Conservation (phyloP, 1,140 invertebrate genomes). For the Anthonomus grandis region DNA sequence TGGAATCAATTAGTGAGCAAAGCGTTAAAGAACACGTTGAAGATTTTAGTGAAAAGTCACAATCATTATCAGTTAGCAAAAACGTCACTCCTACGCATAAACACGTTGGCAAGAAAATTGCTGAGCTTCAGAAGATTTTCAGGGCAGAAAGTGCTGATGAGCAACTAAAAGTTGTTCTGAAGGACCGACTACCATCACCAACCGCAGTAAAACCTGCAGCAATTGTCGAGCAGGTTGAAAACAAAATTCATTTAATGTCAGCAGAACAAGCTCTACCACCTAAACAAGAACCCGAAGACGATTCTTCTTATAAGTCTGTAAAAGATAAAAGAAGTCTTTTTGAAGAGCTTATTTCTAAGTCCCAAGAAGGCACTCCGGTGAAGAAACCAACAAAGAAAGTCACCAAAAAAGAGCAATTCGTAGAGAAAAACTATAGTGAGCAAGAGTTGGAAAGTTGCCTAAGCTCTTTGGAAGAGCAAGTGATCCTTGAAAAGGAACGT, state of each 20-base stretch:
- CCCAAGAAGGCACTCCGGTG: constrained; percentile 35
- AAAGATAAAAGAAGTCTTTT: constrained; percentile 57
- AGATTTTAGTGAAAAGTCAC: constrained; percentile 18
- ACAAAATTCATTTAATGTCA: not conserved
- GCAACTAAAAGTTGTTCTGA: constrained; percentile 10
- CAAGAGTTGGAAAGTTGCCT: constrained; percentile 31
- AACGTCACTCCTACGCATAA: constrained; percentile 37
- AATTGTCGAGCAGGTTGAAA: not conserved
- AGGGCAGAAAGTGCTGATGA: constrained; percentile 20
- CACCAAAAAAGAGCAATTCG: constrained; percentile 11
- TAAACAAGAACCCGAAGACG: constrained; percentile 10
- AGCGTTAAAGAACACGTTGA: constrained; percentile 22
- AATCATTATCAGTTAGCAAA: constrained; percentile 10
- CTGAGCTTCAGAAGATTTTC: constrained; percentile 52
- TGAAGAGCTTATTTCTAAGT: constrained; percentile 50
- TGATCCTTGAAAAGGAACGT: constrained; percentile 19
- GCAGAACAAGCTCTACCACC: not conserved
- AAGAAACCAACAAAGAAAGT: constrained; percentile 28
- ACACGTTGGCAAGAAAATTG: constrained; percentile 51
- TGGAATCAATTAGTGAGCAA: constrained; percentile 29
- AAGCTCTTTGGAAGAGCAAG: constrained; percentile 26
- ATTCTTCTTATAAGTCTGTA: constrained; percentile 43
- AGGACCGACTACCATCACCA: constrained; percentile 7
- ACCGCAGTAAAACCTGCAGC: not conserved
- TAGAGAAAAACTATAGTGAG: constrained; percentile 26